Evolutionary conservation across 2,888 invertebrate species (phyloP).

Genomic region (Ennomos erosarius): DNA sequence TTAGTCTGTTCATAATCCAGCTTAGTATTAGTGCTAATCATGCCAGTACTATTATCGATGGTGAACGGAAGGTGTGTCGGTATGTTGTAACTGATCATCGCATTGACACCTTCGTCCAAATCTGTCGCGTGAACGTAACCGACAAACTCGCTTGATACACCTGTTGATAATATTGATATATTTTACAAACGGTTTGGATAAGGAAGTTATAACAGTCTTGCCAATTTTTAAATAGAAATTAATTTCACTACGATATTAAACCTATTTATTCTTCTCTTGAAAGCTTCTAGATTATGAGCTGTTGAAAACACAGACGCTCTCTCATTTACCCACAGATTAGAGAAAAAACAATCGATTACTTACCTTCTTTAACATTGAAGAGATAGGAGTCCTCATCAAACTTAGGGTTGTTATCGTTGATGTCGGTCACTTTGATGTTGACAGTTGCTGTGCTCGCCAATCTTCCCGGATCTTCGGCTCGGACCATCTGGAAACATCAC

Average conservation of each 20-base stretch:
- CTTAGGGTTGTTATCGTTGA: conserved; percentile 96
- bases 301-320: too few species aligned
- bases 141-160: conserved; percentile 84
- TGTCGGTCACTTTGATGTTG: conserved; percentile 95
- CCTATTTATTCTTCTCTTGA: too few species aligned
- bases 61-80: conserved; percentile 92
- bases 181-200: neutral
- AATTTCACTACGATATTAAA: too few species aligned
- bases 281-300: too few species aligned
- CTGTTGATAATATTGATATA: conserved; percentile 47
- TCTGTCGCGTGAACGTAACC: conserved; percentile 94
- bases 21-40: conserved; percentile 89
- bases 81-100: conserved; percentile 91
- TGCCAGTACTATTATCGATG: conserved; percentile 92
- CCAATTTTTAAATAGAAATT: too few species aligned
- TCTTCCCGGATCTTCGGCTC: conserved; percentile 94
- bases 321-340: neutral
- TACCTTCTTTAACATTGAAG: conserved; percentile 93
- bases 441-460: conserved; percentile 93
- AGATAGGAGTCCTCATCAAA: conserved; percentile 93
- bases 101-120: conserved; percentile 94
- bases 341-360: too few species aligned
- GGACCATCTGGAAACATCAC: conserved; percentile 86
- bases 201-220: too few species aligned
- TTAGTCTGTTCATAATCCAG: conserved; percentile 94